Conservation (phyloP, 2,888 invertebrate species). For the Rotaria macrura region DNA sequence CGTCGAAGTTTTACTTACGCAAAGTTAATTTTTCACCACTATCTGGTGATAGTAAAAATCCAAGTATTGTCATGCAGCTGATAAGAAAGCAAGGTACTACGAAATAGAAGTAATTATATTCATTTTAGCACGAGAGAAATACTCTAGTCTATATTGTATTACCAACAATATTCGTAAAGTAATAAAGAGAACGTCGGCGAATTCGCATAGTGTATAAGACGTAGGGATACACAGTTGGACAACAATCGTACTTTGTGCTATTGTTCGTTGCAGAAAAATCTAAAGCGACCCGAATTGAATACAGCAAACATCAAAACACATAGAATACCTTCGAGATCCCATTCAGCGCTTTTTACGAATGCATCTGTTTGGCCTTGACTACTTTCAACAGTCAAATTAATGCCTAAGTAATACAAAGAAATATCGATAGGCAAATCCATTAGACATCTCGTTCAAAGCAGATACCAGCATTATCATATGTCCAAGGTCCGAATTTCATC, state of each 20-base stretch:
- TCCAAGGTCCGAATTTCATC: slow-evolving; percentile 28
- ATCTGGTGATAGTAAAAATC: slow-evolving; percentile 27
- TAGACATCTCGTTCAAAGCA: too few species aligned
- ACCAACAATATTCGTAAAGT: slow-evolving; percentile 1
- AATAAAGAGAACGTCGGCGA: slow-evolving; percentile 28
- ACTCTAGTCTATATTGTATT: not conserved
- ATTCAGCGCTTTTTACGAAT: slow-evolving; percentile 30
- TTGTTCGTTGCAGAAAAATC: not conserved
- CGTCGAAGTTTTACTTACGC: not conserved
- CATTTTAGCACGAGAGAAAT: not conserved
- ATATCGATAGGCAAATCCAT: not conserved
- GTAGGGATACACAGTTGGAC: slow-evolving; percentile 28
- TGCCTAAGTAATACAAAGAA: not conserved
- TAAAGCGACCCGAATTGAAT: not conserved
- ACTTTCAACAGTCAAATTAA: slow-evolving; percentile 24
- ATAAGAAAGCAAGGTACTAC: slow-evolving; percentile 28
- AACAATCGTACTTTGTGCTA: slow-evolving; percentile 24
- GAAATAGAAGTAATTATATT: not conserved
- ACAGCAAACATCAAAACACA: not conserved
- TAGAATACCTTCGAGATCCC: slow-evolving; percentile 23
- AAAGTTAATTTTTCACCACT: slow-evolving; percentile 30
- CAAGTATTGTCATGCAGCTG: slow-evolving; percentile 29
- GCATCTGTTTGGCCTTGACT: slow-evolving; percentile 27
- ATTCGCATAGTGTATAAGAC: slow-evolving; percentile 25
- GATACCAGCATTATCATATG: not conserved